Conservation (phyloP, 2,113 vertebrate species). For the Eidolon helvum region DNA sequence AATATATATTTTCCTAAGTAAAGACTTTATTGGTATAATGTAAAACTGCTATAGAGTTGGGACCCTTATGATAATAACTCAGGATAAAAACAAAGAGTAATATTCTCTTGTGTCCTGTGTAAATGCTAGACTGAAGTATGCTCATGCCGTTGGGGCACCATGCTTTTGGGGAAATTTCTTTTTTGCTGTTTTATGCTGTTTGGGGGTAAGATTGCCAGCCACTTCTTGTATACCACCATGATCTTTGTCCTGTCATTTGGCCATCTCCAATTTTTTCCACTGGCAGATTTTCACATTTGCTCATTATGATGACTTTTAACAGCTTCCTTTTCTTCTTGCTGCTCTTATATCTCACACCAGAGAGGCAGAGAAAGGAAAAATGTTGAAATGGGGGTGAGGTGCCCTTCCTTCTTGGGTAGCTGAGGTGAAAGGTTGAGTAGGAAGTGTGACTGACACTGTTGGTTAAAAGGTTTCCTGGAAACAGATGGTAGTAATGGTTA, state of each 20-base stretch:
- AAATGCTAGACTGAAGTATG: neutral
- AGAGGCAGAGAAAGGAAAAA: neutral
- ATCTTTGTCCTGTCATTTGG: neutral
- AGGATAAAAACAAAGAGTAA: neutral
- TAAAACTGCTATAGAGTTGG: neutral
- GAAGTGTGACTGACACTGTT: neutral
- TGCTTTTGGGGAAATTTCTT: neutral
- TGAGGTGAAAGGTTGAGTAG: neutral
- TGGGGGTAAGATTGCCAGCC: neutral
- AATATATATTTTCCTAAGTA: neutral
- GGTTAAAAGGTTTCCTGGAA: neutral
- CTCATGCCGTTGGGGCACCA: accelerated
- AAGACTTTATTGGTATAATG: neutral
- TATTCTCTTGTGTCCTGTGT: neutral
- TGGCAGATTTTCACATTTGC: neutral
- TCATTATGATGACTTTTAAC: neutral
- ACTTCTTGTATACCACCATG: neutral
- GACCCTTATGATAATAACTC: neutral
- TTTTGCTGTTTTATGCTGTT: neutral
- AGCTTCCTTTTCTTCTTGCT: neutral
- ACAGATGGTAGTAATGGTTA: neutral
- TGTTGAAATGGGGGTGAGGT: too few species aligned
- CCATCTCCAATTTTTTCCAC: neutral
- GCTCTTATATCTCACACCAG: neutral
- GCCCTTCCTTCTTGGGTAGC: neutral